Evolutionary conservation across 2,888 invertebrate species (phyloP).

Genomic region (Cremastinae sp.): DNA sequence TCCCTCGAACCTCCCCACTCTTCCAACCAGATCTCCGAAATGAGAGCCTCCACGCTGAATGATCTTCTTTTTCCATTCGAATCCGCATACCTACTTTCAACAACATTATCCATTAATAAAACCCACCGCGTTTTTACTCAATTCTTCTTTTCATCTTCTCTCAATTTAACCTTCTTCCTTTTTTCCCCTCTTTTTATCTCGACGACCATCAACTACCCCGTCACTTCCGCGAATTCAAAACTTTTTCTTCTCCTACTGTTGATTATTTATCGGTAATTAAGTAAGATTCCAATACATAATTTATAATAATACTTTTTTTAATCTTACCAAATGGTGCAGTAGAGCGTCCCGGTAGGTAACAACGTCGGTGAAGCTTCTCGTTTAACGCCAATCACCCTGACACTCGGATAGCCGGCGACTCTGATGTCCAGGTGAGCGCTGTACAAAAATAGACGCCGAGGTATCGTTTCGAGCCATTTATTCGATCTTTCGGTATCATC

Average conservation of each 20-base stretch:
- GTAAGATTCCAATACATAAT: no score
- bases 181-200: constrained; percentile 27
- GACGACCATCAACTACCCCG: constrained; percentile 44
- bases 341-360: constrained; percentile 66
- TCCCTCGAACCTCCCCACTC: constrained; percentile 83
- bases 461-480: constrained; percentile 76
- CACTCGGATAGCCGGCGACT: constrained; percentile 75
- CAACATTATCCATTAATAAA: constrained; percentile 19
- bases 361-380: constrained; percentile 70
- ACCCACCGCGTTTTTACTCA: constrained; percentile 18
- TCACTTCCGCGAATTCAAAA: constrained; percentile 60
- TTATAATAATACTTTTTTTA: no score
- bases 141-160: constrained; percentile 6
- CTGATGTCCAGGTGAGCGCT: constrained; percentile 76
- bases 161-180: constrained; percentile 2
- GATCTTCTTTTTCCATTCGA: constrained; percentile 79
- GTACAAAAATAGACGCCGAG: constrained; percentile 76
- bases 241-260: constrained; percentile 19
- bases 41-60: constrained; percentile 83
- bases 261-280: neutral
- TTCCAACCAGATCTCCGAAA: constrained; percentile 84
- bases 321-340: constrained; percentile 77
- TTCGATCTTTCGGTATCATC: constrained; percentile 64
- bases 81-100: constrained; percentile 77
- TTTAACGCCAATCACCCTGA: constrained; percentile 78